These are phyloP conservation scores for Microchrysa polita DNA, from an alignment of 2,888 invertebrate genomes.

Conservation along the genomic window DNA sequence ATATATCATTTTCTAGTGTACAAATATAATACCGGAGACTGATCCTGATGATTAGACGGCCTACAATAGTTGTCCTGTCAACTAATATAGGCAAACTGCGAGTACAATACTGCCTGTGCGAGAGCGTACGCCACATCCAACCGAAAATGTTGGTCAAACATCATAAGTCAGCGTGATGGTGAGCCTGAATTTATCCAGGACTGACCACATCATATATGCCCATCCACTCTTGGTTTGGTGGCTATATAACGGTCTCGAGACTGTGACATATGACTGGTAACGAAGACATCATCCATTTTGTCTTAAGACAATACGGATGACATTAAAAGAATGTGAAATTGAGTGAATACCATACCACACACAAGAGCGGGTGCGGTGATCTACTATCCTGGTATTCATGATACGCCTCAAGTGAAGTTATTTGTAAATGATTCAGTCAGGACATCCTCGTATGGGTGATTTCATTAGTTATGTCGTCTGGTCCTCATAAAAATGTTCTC, in stretches of 20 bases:
- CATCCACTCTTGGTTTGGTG: background rate
- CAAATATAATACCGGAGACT: slow-evolving; percentile 13
- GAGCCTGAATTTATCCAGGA: slow-evolving; percentile 17
- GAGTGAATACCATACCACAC: slow-evolving; percentile 5
- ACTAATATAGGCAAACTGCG: background rate
- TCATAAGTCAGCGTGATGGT: slow-evolving; percentile 2
- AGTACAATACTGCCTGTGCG: too few species aligned
- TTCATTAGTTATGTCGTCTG: slow-evolving; percentile 27
- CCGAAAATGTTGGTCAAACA: slow-evolving; percentile 40
- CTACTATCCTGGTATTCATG: slow-evolving; percentile 31
- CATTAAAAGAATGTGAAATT: slow-evolving; percentile 23
- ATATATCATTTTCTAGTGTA: slow-evolving; percentile 14
- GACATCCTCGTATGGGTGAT: slow-evolving; percentile 6
- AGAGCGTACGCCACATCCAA: background rate
- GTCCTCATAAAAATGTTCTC: too few species aligned
- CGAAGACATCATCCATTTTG: slow-evolving; percentile 22
- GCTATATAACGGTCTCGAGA: too few species aligned
- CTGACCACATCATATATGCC: slow-evolving; percentile 31
- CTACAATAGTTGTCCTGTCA: background rate
- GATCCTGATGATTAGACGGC: slow-evolving; percentile 12
- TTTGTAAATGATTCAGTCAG: slow-evolving; percentile 42
- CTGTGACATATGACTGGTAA: slow-evolving; percentile 37
- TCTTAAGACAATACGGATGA: slow-evolving; percentile 34
- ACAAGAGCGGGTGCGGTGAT: slow-evolving; percentile 3
- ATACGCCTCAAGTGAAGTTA: slow-evolving; percentile 28